Conservation (phyloP, 1,140 invertebrate species). For the Anastrepha ludens region DNA sequence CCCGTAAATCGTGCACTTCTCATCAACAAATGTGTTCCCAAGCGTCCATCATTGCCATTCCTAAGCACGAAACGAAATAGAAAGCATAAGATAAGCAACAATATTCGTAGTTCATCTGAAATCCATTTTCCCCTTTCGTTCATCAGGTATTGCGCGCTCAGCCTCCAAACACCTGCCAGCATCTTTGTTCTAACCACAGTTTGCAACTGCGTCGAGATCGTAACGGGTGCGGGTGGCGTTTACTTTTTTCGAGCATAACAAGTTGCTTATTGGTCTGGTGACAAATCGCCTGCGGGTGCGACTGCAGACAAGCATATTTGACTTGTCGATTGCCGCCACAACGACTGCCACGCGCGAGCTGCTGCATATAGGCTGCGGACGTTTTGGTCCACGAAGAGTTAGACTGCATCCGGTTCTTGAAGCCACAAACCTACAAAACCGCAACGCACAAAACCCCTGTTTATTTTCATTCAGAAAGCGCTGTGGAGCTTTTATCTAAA, state of each 20-base stretch:
- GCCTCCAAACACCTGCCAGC: not conserved
- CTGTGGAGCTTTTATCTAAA: not conserved
- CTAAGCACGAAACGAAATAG: not conserved
- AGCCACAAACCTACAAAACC: slow-evolving; percentile 22
- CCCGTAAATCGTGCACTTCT: not conserved
- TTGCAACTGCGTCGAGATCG: not conserved
- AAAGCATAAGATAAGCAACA: not conserved
- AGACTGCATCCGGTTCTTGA: not conserved
- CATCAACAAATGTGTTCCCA: not conserved
- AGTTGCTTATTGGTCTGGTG: slow-evolving; percentile 45
- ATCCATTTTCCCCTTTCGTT: not conserved
- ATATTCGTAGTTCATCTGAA: not conserved
- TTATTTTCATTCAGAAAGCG: not conserved
- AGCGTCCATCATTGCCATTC: not conserved
- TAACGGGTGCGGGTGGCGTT: not conserved
- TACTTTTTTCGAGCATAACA: not conserved
- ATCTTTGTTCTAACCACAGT: slow-evolving; percentile 8
- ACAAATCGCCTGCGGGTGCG: slow-evolving; percentile 54
- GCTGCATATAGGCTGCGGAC: not conserved
- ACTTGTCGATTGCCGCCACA: slow-evolving; percentile 51
- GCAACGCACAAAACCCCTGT: not conserved
- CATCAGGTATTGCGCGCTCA: not conserved
- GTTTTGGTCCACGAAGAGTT: too few species aligned
- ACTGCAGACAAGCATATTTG: slow-evolving; percentile 54
- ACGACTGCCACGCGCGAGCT: not conserved